Percentiles rank a stretch among this genome's conserved stretches.
These are phyloP conservation scores for Okapia johnstoni DNA, from an alignment of 2,113 vertebrate genomes.

Conservation along the genomic window DNA sequence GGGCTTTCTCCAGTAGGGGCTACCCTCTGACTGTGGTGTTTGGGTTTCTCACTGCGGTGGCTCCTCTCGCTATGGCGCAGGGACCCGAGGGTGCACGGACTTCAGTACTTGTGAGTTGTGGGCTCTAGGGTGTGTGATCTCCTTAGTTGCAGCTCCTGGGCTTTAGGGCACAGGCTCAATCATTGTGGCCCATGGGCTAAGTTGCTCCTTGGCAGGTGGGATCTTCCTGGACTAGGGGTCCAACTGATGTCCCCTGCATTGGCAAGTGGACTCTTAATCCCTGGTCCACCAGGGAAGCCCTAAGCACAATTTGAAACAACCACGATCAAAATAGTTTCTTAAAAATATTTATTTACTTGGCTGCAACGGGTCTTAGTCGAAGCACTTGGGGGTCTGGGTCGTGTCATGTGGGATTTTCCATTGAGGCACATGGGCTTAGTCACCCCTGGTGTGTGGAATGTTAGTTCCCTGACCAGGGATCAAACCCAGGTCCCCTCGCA, in stretches of 20 bases:
- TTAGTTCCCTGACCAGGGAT: background rate
- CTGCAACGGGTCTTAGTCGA: accelerated
- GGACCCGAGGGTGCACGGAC: accelerated
- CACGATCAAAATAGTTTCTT: background rate
- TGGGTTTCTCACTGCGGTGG: accelerated
- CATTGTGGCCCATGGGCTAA: background rate
- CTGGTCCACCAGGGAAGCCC: background rate
- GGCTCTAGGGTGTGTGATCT: background rate
- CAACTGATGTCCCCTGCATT: background rate
- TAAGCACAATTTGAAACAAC: background rate
- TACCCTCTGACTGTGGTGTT: background rate
- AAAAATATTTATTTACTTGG: background rate
- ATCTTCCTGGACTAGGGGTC: background rate
- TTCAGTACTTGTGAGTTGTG: accelerated
- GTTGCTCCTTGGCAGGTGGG: background rate
- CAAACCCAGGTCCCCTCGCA: background rate
- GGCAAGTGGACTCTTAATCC: background rate
- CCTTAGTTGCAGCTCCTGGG: background rate
- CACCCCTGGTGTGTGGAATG: accelerated
- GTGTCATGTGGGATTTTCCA: background rate
- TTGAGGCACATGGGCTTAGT: background rate
- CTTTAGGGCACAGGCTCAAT: background rate
- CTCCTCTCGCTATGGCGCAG: accelerated
- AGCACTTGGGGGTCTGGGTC: background rate
- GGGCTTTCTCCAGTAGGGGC: background rate